Evolutionary conservation across 2,888 invertebrate species (phyloP), one percentile per base, ranked within the genome.

Genomic region (Raillietiella orientalis): DNA sequence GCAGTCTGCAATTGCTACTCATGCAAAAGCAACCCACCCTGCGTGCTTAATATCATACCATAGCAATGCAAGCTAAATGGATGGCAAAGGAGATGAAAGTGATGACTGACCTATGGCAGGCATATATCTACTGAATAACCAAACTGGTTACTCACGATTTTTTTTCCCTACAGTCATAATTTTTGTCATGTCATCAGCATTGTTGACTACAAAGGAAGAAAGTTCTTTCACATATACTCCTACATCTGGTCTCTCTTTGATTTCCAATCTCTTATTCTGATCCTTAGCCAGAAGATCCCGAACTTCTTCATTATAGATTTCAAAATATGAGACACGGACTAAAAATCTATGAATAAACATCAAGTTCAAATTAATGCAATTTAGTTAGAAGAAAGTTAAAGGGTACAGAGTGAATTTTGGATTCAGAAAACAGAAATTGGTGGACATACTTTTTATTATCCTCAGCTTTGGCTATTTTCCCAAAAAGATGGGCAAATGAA

Each of bases 271-370:
- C n/a, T 43, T 41, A 35, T 64, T 65, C 16, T 77, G 72, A 46
- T 82, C 74, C 45, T 74, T 75, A 4, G 70, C 69, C 4, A 96
- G 53, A 22, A 96, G 55, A 52, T 99, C 96, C 14, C 90, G 59
- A 0, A 96, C 82, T 48, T 96, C 93, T 48, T 96, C 96, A 46
- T 96, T 96, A 50, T 96, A 96, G 33, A 99, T 93, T 55, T 99
- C 93, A 47, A 96, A 55, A 45, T 93, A 96, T 0, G 93, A 87
- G 4, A 90, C 90, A 36, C 90, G 65, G 4, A 96, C 93, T 26
- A 93, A 55, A 49, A 96, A 96, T 39, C 72, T 74, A 40, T 5
- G 39, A 32, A 28, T 25, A 28, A 22, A 30, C 14, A n/a, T n/a
- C 6, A 17, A 22, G 22, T 22, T 22, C 10, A 22, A 6, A n/a